Base-by-base conservation (phyloP, 2,113 vertebrate species). In the Myiozetetes cayanensis region DNA sequence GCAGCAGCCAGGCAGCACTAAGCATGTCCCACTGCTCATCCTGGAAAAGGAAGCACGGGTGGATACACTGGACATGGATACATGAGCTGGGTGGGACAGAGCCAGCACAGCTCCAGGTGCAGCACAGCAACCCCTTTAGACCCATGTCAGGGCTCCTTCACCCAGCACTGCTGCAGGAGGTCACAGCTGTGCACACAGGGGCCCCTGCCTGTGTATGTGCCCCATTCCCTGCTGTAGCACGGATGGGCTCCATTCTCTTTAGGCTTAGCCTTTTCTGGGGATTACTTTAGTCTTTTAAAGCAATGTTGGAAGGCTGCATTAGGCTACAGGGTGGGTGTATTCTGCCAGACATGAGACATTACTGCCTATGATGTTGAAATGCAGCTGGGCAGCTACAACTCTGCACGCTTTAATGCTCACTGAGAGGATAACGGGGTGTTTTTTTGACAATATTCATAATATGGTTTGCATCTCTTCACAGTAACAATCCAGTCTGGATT, bases 121-220 rank as follows among this genome's bases (percentile, higher is more conserved):
- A 74, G 44, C n/a, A 53, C 59, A 84, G 35, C 55, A 58, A 4
- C 3, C 6, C 7, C 27, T 62, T 62, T 9, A 19, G 12, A 20
- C 28, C 8, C 4, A 6, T 7, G 8, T 22, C 33, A 68, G 66
- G 61, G 41, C 35, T 83, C 13, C 9, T 27, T 33, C 0, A 2
- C 13, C 56, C 19, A 9, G 59, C 17, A 9, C 22, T 47, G 66
- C 72, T 53, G 68, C 50, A 49, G 83, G 55, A 9, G 56, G 11
- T 7, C 4, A 8, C 46, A 73, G 73, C 27, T 74, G 52, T 22
- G 22, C 24, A 35, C 28, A 15, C 1, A 0, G 0, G 2, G 23
- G 17, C 44, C 49, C n/a, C 41, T 46, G 49, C 3, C 2, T 4
- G 1, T 20, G 12, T 3, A 41, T 16, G 59, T 53, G 25, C 49